Conservation (phyloP, 2,113 vertebrate species). For the Ammospiza nelsoni region DNA sequence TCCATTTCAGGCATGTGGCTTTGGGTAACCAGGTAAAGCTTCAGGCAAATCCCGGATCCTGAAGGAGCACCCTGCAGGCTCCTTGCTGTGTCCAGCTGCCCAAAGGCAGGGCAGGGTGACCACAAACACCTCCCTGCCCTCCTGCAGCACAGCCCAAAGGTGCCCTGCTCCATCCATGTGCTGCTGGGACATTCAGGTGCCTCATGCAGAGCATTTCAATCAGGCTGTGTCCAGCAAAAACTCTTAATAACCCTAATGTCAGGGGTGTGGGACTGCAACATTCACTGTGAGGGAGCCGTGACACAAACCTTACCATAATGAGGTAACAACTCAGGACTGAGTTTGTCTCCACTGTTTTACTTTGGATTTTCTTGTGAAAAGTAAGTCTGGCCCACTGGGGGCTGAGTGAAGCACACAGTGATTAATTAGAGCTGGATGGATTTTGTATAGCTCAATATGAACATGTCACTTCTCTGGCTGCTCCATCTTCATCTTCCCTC, state of each 20-base stretch:
- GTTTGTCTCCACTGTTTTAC: background rate
- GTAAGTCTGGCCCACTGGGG: background rate
- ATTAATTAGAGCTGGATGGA: background rate
- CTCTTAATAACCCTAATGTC: fast-evolving
- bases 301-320: fast-evolving
- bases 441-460: background rate
- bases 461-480: background rate
- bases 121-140: background rate
- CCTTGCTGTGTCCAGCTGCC: fast-evolving
- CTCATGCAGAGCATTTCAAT: background rate
- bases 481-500: background rate
- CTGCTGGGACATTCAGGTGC: fast-evolving
- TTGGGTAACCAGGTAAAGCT: background rate
- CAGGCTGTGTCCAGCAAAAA: fast-evolving
- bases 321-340: background rate
- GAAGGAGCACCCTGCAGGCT: background rate
- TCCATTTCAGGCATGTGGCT: background rate
- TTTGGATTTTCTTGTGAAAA: background rate
- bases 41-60: background rate
- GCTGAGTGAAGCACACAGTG: background rate
- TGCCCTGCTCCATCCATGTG: fast-evolving
- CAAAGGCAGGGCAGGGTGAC: background rate
- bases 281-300: too few species aligned
- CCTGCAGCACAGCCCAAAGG: background rate
- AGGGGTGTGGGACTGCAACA: fast-evolving